A percentile compares a stretch with the other conserved stretches of the same genome.
phyloP scores from a whole-genome alignment of 1,140 invertebrate genomes.

The Stegodyphus mimosarum region DNA sequence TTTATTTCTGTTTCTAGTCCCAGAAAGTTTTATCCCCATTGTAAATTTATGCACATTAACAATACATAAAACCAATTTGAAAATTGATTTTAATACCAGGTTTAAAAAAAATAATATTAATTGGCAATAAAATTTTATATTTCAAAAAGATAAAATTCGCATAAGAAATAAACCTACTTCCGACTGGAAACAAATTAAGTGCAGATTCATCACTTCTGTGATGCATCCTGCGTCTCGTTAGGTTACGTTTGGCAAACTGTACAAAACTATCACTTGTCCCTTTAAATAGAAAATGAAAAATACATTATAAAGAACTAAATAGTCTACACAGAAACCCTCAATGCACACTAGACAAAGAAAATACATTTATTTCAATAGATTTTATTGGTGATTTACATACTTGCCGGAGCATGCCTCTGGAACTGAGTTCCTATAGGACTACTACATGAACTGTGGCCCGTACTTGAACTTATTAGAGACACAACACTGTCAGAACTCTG shows the following conservation, averaged over 20 bases:
- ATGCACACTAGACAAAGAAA: neutral
- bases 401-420: slow-evolving; percentile 83
- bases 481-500: slow-evolving; percentile 80
- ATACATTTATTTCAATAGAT: neutral
- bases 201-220: slow-evolving; percentile 55
- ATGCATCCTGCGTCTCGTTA: slow-evolving; percentile 61
- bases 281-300: slow-evolving; percentile 3
- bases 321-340: neutral
- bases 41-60: too few species aligned
- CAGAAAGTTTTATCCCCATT: too few species aligned
- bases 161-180: slow-evolving; percentile 33
- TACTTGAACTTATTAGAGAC: slow-evolving; percentile 75
- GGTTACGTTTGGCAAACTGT: slow-evolving; percentile 53
- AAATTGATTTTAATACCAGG: too few species aligned
- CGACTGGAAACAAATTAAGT: slow-evolving; percentile 28
- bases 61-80: too few species aligned
- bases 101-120: too few species aligned
- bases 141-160: too few species aligned
- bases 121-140: too few species aligned
- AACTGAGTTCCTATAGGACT: slow-evolving; percentile 75
- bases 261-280: slow-evolving; percentile 60
- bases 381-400: slow-evolving; percentile 70
- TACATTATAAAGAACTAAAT: too few species aligned
- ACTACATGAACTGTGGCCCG: slow-evolving; percentile 73
- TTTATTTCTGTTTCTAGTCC: too few species aligned